Evolutionary conservation across 2,888 invertebrate genomes (phyloP).

Genomic region (Zele albiditarsus): DNA sequence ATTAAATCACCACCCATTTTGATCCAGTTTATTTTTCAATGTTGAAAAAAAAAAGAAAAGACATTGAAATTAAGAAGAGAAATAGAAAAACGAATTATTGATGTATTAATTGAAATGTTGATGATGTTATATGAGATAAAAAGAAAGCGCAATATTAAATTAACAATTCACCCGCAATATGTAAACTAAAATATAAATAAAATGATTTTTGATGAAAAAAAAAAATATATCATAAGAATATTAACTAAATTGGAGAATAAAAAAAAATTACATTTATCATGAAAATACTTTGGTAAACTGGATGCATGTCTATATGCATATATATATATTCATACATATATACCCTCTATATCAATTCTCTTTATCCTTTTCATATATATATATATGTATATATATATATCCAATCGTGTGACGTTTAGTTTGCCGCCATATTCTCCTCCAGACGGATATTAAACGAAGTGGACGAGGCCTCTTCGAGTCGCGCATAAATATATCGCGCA

Average conservation of each 20-base stretch:
- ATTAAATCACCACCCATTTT: neutral
- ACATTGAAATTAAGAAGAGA: no score
- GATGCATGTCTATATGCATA: no score
- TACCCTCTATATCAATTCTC: neutral
- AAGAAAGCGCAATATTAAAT: no score
- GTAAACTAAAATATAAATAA: neutral
- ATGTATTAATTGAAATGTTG: no score
- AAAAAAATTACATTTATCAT: neutral
- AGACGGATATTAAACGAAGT: constrained; percentile 29
- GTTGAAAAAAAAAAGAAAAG: neutral
- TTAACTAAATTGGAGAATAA: neutral
- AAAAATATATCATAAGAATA: neutral
- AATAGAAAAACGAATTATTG: no score
- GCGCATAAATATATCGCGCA: constrained; percentile 25
- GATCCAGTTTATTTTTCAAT: neutral
- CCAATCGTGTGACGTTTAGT: constrained; percentile 24
- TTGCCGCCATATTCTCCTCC: constrained; percentile 26
- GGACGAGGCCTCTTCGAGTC: constrained; percentile 10
- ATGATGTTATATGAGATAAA: no score
- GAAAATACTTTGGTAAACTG: neutral
- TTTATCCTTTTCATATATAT: neutral
- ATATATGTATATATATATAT: neutral
- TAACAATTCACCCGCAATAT: no score
- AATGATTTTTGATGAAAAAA: neutral
- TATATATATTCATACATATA: neutral